Evolutionary conservation across 2,113 vertebrate genomes (phyloP).

Genomic region (Saguinus midas): DNA sequence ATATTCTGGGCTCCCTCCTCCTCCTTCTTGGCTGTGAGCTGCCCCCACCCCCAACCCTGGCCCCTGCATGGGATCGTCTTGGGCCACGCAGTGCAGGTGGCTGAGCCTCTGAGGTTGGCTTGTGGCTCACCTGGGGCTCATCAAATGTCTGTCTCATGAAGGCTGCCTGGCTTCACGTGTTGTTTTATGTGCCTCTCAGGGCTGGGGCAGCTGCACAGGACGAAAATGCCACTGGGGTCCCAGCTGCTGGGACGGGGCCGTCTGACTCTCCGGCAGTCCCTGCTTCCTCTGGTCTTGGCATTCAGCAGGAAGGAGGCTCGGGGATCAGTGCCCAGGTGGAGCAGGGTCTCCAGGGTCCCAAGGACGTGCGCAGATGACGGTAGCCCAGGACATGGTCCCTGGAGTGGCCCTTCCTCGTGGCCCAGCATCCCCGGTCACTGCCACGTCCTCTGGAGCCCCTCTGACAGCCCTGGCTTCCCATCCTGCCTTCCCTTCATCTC

Average conservation of each 20-base stretch:
- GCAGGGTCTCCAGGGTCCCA: rapidly evolving
- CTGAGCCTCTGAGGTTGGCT: neutral
- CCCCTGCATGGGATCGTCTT: neutral
- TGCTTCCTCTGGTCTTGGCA: rapidly evolving
- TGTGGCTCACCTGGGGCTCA: neutral
- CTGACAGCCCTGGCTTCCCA: too few relatives aligned
- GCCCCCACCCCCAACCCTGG: neutral
- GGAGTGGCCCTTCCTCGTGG: rapidly evolving
- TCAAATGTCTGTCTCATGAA: too few relatives aligned
- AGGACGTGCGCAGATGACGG: rapidly evolving
- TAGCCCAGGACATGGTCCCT: rapidly evolving
- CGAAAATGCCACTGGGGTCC: neutral
- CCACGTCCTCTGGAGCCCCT: too few relatives aligned
- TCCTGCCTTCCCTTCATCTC: too few relatives aligned
- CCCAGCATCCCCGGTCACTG: neutral
- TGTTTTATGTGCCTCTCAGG: too few relatives aligned
- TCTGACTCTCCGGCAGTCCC: neutral
- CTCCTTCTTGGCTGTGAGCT: neutral
- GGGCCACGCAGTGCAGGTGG: rapidly evolving
- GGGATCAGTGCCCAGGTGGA: too few relatives aligned
- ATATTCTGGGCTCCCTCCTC: neutral
- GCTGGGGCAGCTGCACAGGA: neutral
- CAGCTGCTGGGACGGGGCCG: neutral
- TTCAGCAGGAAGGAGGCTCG: neutral
- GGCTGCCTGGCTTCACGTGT: rapidly evolving